These are phyloP conservation scores for Ferdinandea cuprea DNA, from an alignment of 2,888 invertebrate genomes.

Conservation along the genomic window DNA sequence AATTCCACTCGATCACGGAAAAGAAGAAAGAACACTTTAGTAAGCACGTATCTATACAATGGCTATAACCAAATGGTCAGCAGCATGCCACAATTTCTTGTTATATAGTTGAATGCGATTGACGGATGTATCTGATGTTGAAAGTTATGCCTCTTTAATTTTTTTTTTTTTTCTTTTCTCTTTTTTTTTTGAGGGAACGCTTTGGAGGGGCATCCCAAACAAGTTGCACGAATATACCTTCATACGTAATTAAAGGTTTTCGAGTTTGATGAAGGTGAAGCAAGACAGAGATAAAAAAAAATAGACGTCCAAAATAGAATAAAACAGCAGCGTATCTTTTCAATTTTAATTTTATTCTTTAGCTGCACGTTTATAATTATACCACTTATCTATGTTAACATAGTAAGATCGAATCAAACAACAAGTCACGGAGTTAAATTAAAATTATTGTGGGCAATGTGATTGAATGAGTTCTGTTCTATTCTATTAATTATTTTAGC, in stretches of 20 bases:
- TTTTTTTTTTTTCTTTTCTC: constrained; percentile 25
- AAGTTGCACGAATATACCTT: constrained; percentile 65
- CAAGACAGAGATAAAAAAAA: constrained; percentile 18
- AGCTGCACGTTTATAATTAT: constrained; percentile 39
- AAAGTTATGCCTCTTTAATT: constrained; percentile 53
- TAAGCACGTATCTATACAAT: constrained; percentile 15
- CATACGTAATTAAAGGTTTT: constrained; percentile 63
- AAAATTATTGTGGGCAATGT: not conserved
- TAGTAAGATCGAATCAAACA: not conserved
- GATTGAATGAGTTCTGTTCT: not conserved
- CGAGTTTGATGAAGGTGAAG: constrained; percentile 50
- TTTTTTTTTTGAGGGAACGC: constrained; percentile 5
- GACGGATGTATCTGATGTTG: constrained; percentile 49
- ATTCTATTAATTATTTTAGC: not conserved
- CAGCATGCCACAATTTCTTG: constrained; percentile 21
- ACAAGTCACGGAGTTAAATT: constrained; percentile 1
- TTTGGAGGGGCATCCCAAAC: constrained; percentile 50
- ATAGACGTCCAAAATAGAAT: constrained; percentile 20
- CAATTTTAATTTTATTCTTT: constrained; percentile 55
- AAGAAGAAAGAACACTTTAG: not conserved
- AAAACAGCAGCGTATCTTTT: no score
- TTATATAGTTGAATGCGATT: constrained; percentile 62
- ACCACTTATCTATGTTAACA: not conserved
- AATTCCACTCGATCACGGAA: not conserved
- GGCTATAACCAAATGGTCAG: constrained; percentile 53